These are phyloP conservation scores for Antechinus stuartii DNA, from an alignment of 2,113 vertebrate genomes.

Conservation along the genomic window DNA sequence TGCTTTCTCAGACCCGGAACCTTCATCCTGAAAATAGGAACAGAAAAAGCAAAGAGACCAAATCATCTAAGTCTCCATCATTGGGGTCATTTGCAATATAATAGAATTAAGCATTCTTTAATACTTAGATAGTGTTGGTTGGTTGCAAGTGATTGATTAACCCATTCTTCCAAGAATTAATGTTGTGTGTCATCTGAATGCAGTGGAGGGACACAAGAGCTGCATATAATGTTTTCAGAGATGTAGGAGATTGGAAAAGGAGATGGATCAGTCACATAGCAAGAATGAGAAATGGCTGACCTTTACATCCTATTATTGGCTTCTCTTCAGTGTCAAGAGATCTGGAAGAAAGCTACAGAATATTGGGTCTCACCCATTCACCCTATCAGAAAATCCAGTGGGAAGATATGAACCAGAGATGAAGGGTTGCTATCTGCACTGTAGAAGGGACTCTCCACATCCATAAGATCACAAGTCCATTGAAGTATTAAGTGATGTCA, in stretches of 20 bases:
- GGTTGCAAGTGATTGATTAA: neutral
- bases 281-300: neutral
- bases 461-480: neutral
- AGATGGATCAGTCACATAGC: neutral
- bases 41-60: constrained; percentile 12
- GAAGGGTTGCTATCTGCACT: neutral
- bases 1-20: constrained; percentile 26
- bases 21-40: constrained; percentile 20
- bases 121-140: neutral
- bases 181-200: neutral
- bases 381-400: neutral
- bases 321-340: neutral
- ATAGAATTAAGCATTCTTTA: constrained; percentile 8
- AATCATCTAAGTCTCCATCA: neutral
- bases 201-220: neutral
- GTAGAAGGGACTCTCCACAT: neutral
- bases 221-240: neutral
- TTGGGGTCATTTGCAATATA: constrained; percentile 50
- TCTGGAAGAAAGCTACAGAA: neutral
- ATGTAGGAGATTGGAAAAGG: neutral
- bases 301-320: neutral
- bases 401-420: neutral
- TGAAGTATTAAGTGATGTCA: constrained; percentile 27
- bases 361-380: neutral
- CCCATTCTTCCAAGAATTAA: neutral